Percentiles rank a stretch among this genome's conserved stretches.
These are phyloP conservation scores for Habrosyne pyritoides DNA, from an alignment of 2,888 invertebrate genomes.

Conservation along the genomic window DNA sequence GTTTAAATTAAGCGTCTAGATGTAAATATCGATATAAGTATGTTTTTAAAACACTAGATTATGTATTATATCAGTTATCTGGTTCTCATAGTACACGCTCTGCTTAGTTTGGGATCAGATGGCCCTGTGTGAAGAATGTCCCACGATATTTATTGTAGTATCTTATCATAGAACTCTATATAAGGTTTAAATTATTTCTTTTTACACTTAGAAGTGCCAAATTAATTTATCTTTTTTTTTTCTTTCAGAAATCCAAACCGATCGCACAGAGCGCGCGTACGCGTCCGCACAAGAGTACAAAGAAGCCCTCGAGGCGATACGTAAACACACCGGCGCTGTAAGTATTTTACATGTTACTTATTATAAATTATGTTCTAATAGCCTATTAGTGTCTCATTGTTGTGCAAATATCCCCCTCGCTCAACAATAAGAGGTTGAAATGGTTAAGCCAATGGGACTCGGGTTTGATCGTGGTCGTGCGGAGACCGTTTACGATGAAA, in stretches of 20 bases:
- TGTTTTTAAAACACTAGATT: too few relatives aligned
- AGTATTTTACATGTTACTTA: constrained; percentile 38
- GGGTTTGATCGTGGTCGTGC: neutral
- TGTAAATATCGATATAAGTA: too few relatives aligned
- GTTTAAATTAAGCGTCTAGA: too few relatives aligned
- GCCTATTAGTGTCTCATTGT: constrained; percentile 43
- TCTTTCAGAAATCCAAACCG: constrained; percentile 65
- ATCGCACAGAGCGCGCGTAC: constrained; percentile 62
- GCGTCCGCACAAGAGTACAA: constrained; percentile 75
- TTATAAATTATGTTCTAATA: constrained; percentile 27
- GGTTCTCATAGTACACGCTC: too few relatives aligned
- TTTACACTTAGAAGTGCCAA: neutral
- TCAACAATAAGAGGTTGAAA: constrained; percentile 18
- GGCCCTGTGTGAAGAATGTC: too few relatives aligned
- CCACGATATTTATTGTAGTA: too few relatives aligned
- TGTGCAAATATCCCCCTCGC: constrained; percentile 20
- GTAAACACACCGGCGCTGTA: constrained; percentile 72
- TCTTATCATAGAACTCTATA: too few relatives aligned
- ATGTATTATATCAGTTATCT: too few relatives aligned
- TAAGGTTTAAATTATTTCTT: too few relatives aligned
- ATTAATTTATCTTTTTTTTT: constrained; percentile 6
- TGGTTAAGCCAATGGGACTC: neutral
- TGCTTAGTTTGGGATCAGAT: too few relatives aligned
- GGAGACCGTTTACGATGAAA: neutral
- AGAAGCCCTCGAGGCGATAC: constrained; percentile 71